Evolutionary conservation across 1,140 invertebrate genomes (phyloP), one percentile per base, ranked within the genome.

Genomic region (Chrysomallon squamiferum): DNA sequence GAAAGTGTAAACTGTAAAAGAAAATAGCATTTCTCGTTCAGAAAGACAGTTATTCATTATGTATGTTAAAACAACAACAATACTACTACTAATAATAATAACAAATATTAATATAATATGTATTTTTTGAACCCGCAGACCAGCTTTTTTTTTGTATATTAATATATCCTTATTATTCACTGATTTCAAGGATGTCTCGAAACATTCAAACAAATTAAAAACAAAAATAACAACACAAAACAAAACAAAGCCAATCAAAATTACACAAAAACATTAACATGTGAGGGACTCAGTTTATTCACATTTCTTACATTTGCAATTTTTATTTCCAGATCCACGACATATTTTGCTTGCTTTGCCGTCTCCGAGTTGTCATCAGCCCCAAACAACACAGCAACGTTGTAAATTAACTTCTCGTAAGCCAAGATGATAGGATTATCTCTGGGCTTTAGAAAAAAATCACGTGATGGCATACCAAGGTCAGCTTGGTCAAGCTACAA

Each of bases 341-440:
- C 91, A 65, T 89, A 82, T 67, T 88, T 81, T 56, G 94, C 88
- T 73, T 94, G 92, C 3, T 84, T 82, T 0, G 84, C 81, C 0
- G 92, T 92, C 1, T 87, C 89, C 4, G 84, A 78, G 7, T 47
- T n/a, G 20, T 84, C 66, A 20, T 84, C 66, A 0, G 92, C 92
- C 1, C 93, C 93, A 33, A 94, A 80, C 20, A 93, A 83, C 2
- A 91, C 81, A 0, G 93, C 92, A 0, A 93, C 89, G 72, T 91
- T 89, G 0, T 89, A 90, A 90, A 93, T 93, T 73, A 93, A 92
- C 49, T 88, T 89, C 76, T 92, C 90, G 79, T 93, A 94, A 0
- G 92, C 92, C 64, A 88, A 80, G 15, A 93, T 80, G 50, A 68
- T 68, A 13, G 60, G 45, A 18, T 65, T 66, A 4, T 88, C 84